A percentile compares a stretch with the other conserved stretches of the same genome.
phyloP scores from a whole-genome alignment of 2,888 invertebrate genomes.

The Pardosa pseudoannulata region DNA sequence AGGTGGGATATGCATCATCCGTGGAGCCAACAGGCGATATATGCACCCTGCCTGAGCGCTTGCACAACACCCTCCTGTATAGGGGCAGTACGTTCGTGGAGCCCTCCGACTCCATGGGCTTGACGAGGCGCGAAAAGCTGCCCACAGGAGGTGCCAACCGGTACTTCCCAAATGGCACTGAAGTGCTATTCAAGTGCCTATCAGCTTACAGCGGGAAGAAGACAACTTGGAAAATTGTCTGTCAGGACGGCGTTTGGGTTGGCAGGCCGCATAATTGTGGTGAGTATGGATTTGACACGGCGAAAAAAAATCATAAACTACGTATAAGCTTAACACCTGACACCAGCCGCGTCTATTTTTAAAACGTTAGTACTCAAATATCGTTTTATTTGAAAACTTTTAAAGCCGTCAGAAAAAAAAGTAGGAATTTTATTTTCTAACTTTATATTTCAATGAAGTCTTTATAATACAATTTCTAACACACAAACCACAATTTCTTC shows the following conservation, averaged over 20 bases:
- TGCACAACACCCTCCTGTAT: constrained; percentile 60
- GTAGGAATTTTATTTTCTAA: too few relatives aligned
- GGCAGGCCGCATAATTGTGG: constrained; percentile 88
- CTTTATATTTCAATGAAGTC: too few relatives aligned
- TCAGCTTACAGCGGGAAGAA: constrained; percentile 86
- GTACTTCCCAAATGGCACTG: constrained; percentile 85
- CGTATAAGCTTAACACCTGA: too few relatives aligned
- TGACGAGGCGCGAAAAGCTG: constrained; percentile 21
- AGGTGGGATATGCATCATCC: not conserved
- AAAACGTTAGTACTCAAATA: too few relatives aligned
- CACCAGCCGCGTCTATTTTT: too few relatives aligned
- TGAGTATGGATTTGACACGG: constrained; percentile 78
- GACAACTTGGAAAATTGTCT: constrained; percentile 89
- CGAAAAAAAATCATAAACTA: too few relatives aligned
- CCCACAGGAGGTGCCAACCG: constrained; percentile 22
- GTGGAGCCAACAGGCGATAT: constrained; percentile 2
- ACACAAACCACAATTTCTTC: too few relatives aligned
- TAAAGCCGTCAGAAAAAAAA: too few relatives aligned
- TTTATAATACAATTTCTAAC: too few relatives aligned
- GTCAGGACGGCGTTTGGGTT: constrained; percentile 90
- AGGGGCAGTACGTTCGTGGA: constrained; percentile 65
- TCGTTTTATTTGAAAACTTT: too few relatives aligned
- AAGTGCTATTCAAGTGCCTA: constrained; percentile 89
- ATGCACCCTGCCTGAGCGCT: constrained; percentile 59
- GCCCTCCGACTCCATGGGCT: constrained; percentile 6